A percentile compares a stretch with the other conserved stretches of the same genome.
Evolutionary conservation across 2,113 vertebrate species (phyloP).

Genomic region (Stigmatopora argus): DNA sequence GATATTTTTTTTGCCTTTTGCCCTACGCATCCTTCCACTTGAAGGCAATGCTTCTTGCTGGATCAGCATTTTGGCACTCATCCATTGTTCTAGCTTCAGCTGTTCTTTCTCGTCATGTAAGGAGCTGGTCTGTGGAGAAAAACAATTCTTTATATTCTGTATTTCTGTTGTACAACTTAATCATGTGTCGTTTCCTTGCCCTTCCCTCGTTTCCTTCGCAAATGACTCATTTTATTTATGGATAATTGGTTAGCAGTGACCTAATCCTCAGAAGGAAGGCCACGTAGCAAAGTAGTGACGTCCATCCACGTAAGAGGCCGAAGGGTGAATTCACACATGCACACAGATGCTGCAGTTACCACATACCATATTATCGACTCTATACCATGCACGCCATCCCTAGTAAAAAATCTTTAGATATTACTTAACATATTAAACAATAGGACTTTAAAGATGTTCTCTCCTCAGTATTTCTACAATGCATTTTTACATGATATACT

Average conservation of each 20-base stretch:
- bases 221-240: slow-evolving; percentile 23
- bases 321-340: neutral
- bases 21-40: neutral
- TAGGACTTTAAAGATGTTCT: too few species aligned
- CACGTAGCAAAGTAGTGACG: slow-evolving; percentile 17
- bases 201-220: slow-evolving; percentile 6
- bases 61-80: neutral
- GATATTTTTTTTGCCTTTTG: neutral
- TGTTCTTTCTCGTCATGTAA: neutral
- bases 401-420: neutral
- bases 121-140: neutral
- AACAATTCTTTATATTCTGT: neutral
- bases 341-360: neutral
- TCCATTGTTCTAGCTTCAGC: neutral
- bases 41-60: neutral
- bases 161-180: too few species aligned
- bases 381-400: neutral
- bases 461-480: neutral
- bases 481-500: neutral
- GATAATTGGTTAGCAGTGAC: slow-evolving; percentile 15
- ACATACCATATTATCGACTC: neutral
- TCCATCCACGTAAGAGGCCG: slow-evolving; percentile 7
- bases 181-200: neutral
- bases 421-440: neutral
- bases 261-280: neutral